A percentile compares a stretch with the other conserved stretches of the same genome.
phyloP scores from a whole-genome alignment of 2,797 vertebrate genomes.

The Pseudomugil tenellus region DNA sequence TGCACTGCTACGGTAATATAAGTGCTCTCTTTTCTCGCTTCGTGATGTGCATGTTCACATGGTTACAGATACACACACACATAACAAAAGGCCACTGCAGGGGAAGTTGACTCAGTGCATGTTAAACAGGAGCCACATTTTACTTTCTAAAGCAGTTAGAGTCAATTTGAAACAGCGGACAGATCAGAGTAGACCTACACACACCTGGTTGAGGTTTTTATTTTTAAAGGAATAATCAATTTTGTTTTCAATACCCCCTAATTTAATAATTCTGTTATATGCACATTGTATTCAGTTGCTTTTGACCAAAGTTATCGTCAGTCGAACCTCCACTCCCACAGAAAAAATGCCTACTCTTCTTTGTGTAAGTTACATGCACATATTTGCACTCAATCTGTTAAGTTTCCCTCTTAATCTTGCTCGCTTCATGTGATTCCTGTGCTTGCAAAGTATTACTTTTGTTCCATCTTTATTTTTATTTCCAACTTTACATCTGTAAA shows the following conservation, averaged over 20 bases:
- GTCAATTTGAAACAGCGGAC: conserved; percentile 62
- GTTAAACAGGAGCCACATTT: conserved; percentile 80
- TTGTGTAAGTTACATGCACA: not conserved
- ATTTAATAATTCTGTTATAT: not conserved
- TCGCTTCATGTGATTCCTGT: conserved; percentile 4
- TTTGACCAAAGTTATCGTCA: conserved; percentile 24
- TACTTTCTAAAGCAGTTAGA: conserved; percentile 53
- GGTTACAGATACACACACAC: conserved; percentile 47
- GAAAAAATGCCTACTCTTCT: conserved; percentile 28
- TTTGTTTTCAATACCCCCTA: conserved; percentile 20
- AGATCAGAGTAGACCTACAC: conserved; percentile 22
- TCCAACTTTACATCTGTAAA: too few species aligned
- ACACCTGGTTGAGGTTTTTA: conserved; percentile 49
- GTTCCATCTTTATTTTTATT: conserved; percentile 21
- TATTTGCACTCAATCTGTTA: not conserved
- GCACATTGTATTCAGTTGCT: not conserved
- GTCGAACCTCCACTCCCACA: conserved; percentile 39
- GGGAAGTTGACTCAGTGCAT: conserved; percentile 77
- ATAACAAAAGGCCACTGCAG: conserved; percentile 68
- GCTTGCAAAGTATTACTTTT: conserved; percentile 6
- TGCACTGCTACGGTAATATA: conserved; percentile 52
- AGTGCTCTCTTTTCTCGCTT: conserved; percentile 25
- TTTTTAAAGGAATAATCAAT: conserved; percentile 55
- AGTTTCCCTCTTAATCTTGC: not conserved
- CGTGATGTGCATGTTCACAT: conserved; percentile 63